Conservation (phyloP, 2,888 invertebrate species). For the Drosophila prolongata region DNA sequence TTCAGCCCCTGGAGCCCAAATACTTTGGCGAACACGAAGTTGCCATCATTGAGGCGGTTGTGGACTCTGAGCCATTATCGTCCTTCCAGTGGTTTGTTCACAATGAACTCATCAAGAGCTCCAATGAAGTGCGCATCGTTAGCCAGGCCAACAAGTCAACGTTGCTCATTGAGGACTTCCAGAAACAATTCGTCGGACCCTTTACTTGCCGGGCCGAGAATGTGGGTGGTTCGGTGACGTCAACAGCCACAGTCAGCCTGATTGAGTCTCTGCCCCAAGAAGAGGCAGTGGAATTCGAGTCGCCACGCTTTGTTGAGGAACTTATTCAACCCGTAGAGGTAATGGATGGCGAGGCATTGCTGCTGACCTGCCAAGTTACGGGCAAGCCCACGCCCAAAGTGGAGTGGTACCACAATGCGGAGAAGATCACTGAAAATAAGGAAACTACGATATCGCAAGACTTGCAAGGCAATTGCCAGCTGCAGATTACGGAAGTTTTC, state of each 20-base stretch:
- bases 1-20: conserved; percentile 89
- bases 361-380: conserved; percentile 89
- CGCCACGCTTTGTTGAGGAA: conserved; percentile 91
- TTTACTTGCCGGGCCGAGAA: conserved; percentile 96
- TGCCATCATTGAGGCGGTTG: conserved; percentile 91
- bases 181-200: conserved; percentile 89
- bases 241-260: conserved; percentile 90
- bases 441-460: conserved; percentile 91
- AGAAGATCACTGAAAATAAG: conserved; percentile 90
- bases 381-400: conserved; percentile 93
- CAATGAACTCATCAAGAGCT: conserved; percentile 89
- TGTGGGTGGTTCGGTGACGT: conserved; percentile 94
- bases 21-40: conserved; percentile 90
- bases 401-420: conserved; percentile 91
- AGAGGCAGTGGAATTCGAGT: conserved; percentile 87
- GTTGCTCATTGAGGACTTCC: conserved; percentile 90
- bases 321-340: conserved; percentile 89
- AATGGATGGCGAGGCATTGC: conserved; percentile 95
- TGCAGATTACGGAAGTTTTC: conserved; percentile 94
- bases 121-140: conserved; percentile 89
- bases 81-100: conserved; percentile 95
- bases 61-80: conserved; percentile 91
- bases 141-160: conserved; percentile 91
- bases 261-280: conserved; percentile 86
- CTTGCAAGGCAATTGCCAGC: conserved; percentile 91